Conservation (phyloP, 2,797 vertebrate species). For the Cynopterus sphinx region DNA sequence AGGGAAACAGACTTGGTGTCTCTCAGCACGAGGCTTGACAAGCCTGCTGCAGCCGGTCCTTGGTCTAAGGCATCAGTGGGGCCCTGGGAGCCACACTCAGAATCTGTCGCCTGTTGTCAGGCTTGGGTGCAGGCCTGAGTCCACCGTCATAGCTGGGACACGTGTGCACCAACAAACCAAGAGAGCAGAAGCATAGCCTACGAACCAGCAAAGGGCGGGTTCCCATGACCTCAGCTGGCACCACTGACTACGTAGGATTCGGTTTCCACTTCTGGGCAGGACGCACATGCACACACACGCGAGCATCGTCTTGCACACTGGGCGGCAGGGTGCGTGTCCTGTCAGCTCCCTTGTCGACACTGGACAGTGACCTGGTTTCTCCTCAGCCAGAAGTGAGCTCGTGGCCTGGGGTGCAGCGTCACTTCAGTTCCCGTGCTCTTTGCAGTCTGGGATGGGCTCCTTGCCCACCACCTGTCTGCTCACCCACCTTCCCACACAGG, state of each 20-base stretch:
- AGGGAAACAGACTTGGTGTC: neutral
- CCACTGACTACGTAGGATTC: neutral
- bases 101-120: neutral
- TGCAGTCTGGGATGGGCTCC: neutral
- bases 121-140: neutral
- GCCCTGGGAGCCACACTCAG: neutral
- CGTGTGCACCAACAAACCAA: too few species aligned
- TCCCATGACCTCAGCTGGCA: neutral
- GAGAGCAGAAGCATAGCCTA: neutral
- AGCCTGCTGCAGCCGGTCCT: neutral
- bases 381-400: neutral
- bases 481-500: neutral
- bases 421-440: neutral
- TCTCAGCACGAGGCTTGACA: neutral
- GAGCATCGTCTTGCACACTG: fast-evolving
- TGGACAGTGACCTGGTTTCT: fast-evolving
- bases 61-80: neutral
- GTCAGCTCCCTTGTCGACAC: fast-evolving
- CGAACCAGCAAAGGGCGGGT: neutral
- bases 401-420: neutral
- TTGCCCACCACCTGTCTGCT: neutral
- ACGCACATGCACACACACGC: fast-evolving
- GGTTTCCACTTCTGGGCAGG: neutral
- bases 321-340: fast-evolving
- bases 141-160: neutral